Percentiles rank a stretch among this genome's conserved stretches.
Conservation (phyloP, 1,140 invertebrate genomes). For the Magallana gigas region DNA sequence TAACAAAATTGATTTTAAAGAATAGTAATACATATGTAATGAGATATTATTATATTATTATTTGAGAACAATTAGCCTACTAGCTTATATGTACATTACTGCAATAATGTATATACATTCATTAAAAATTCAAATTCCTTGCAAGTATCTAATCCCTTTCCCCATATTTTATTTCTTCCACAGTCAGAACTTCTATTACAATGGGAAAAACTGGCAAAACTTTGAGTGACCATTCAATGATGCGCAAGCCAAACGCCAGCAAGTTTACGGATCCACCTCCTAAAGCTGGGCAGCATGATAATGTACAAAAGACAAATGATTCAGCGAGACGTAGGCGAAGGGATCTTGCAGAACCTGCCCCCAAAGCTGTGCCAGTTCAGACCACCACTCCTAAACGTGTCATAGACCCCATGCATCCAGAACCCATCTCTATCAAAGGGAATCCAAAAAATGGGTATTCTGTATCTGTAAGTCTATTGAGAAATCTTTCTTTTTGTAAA, state of each 20-base stretch:
- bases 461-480: not conserved
- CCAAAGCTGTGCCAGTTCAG: not conserved
- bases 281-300: not conserved
- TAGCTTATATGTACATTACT: no score
- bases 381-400: not conserved
- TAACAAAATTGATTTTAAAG: no score
- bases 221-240: slow-evolving; percentile 54
- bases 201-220: not conserved
- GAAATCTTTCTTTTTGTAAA: no score
- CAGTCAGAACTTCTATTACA: slow-evolving; percentile 11
- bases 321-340: not conserved
- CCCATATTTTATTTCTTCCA: not conserved
- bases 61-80: no score
- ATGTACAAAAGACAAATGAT: not conserved
- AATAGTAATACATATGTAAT: no score
- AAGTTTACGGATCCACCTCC: not conserved
- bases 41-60: no score
- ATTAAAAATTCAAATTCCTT: no score
- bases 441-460: not conserved
- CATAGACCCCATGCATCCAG: not conserved
- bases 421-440: not conserved
- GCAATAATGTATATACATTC: no score
- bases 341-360: not conserved
- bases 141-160: no score
- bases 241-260: not conserved